Evolutionary conservation across 2,888 invertebrate genomes (phyloP), one percentile per base, ranked within the genome.

Genomic region (Drosophila helvetica): DNA sequence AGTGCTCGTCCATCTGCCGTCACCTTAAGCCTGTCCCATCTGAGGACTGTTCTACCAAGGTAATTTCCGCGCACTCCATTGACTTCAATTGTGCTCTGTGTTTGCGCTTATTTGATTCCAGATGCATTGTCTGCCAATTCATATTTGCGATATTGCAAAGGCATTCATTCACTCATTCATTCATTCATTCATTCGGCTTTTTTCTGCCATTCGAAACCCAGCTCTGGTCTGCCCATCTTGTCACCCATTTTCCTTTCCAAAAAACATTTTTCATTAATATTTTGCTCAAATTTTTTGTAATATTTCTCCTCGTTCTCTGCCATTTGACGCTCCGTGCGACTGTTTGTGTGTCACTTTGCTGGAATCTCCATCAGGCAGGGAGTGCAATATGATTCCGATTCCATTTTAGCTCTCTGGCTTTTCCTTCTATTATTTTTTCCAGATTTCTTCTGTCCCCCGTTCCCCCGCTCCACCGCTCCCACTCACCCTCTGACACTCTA

Each of bases 211-310:
- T 38, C 18, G 38, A 38, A 15, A 1, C 15, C 6, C 30, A 6
- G 25, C 38, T 15, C 15, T 12, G 15, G 15, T 6, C 12, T 38
- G 38, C 15, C 18, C 25, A 10, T 33, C 30, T 59, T 61, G 27
- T 38, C 9, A 18, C 12, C 27, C 7, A n/a, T 38, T 53, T 27
- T 59, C 54, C 43, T 46, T 56, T 43, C 10, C 27, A 15, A 71
- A 71, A 63, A 63, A 60, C 58, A 61, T 51, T 61, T 74, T 81
- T 74, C 66, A 82, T 77, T 80, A 73, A 64, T 64, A 57, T 71
- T 74, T 79, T 52, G 38, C 33, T 18, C 30, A 52, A 10, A 58
- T 47, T 66, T 30, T 62, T 59, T 50, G 61, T 72, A 56, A 65
- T 72, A 59, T 59, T 59, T 64, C 19, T 12, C 48, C 7, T n/a